Conservation (phyloP, 2,113 vertebrate genomes). For the Psilopogon haemacephalus region DNA sequence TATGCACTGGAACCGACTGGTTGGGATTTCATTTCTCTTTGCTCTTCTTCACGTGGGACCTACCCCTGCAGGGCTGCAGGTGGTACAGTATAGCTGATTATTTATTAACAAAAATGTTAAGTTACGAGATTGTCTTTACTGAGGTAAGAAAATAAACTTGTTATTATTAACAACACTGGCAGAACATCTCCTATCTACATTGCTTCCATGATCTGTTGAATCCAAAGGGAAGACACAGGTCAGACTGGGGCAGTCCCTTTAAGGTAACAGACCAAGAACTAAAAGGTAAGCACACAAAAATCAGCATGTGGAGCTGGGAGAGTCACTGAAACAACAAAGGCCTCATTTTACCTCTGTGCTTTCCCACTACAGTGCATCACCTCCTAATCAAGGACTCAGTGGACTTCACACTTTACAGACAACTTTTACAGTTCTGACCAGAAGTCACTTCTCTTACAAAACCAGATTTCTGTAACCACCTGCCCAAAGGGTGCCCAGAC, state of each 20-base stretch:
- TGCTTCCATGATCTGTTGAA: rapidly evolving
- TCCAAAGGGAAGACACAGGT: not conserved
- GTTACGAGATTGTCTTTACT: not conserved
- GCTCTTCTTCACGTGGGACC: not conserved
- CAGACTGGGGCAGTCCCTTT: not conserved
- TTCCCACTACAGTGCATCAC: not conserved
- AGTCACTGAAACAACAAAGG: not conserved
- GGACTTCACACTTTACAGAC: not conserved
- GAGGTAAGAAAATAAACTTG: constrained; percentile 40
- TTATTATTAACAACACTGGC: not conserved
- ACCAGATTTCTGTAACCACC: not conserved
- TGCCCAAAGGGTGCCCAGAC: not conserved
- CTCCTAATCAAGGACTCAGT: not conserved
- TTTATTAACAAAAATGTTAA: constrained; percentile 30
- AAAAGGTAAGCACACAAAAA: not conserved
- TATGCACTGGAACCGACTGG: not conserved
- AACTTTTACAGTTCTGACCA: not conserved
- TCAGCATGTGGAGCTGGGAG: not conserved
- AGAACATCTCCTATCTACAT: not conserved
- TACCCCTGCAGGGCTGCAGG: not conserved
- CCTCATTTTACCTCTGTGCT: not conserved
- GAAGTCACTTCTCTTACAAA: not conserved
- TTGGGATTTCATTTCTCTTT: not conserved
- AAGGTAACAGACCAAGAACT: not conserved
- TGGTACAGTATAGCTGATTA: not conserved